Conservation (phyloP, 1,140 invertebrate genomes). For the Monochamus saltuarius region DNA sequence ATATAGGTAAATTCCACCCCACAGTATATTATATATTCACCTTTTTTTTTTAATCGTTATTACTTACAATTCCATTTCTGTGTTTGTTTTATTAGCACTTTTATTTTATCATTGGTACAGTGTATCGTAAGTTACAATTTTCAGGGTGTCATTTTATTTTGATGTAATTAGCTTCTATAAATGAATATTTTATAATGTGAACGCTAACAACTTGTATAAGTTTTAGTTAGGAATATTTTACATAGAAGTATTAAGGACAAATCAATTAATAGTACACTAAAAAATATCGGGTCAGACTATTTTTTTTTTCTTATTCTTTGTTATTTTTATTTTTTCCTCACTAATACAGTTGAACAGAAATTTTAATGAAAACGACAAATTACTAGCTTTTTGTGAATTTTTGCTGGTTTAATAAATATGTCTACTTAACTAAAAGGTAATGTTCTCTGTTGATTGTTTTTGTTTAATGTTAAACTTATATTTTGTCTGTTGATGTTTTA, state of each 20-base stretch:
- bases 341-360: background rate
- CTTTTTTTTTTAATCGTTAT: background rate
- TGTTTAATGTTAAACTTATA: background rate
- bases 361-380: background rate
- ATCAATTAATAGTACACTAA: no score
- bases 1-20: slow-evolving; percentile 79
- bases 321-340: background rate
- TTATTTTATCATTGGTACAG: no score
- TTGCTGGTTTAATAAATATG: background rate
- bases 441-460: background rate
- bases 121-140: no score
- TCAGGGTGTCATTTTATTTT: no score
- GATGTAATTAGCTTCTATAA: slow-evolving; percentile 7
- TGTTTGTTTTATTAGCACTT: background rate
- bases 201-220: background rate
- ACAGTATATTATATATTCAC: slow-evolving; percentile 6
- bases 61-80: background rate
- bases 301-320: background rate
- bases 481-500: background rate
- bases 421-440: slow-evolving; percentile 1
- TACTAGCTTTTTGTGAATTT: no score
- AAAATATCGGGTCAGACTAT: no score
- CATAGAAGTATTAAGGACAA: no score
- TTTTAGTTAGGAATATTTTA: no score
- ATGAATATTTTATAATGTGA: slow-evolving; percentile 2